phyloP scores from a whole-genome alignment of 2,797 vertebrate species.

The Phyllotis vaccarum region DNA sequence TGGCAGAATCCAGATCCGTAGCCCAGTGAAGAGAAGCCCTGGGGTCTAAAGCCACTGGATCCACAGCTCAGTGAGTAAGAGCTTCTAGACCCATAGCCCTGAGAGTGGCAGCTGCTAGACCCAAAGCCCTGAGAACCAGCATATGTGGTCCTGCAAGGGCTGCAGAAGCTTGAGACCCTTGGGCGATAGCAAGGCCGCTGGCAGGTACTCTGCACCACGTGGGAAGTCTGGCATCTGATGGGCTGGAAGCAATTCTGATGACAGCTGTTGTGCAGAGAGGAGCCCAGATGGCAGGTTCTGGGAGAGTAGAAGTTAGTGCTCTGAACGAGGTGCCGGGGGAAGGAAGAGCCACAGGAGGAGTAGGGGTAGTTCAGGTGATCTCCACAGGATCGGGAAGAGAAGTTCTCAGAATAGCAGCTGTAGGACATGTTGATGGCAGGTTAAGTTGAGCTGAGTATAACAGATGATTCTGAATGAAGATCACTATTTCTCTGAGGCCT shows the following conservation, averaged over 20 bases:
- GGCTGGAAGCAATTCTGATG: background rate
- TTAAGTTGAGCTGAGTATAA: background rate
- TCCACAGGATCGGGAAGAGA: background rate
- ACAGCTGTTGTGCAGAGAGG: background rate
- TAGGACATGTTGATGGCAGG: constrained; percentile 12
- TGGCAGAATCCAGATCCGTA: background rate
- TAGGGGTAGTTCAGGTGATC: background rate
- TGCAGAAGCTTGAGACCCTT: accelerated
- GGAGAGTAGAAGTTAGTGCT: background rate
- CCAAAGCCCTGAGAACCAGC: background rate
- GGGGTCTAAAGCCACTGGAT: background rate
- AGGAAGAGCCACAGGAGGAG: background rate
- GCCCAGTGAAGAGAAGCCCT: background rate
- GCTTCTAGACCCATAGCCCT: constrained; percentile 10
- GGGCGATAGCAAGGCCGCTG: background rate
- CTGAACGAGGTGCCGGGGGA: background rate
- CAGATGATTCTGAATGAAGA: background rate
- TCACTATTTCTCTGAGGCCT: background rate
- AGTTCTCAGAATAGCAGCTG: constrained; percentile 17
- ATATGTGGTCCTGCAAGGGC: background rate
- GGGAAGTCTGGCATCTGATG: background rate
- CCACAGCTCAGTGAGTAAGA: background rate
- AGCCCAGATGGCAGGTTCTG: background rate
- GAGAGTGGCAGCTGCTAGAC: background rate
- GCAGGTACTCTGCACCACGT: background rate